These are phyloP conservation scores for Myiagra hebetior DNA, from an alignment of 2,113 vertebrate species.

Conservation along the genomic window DNA sequence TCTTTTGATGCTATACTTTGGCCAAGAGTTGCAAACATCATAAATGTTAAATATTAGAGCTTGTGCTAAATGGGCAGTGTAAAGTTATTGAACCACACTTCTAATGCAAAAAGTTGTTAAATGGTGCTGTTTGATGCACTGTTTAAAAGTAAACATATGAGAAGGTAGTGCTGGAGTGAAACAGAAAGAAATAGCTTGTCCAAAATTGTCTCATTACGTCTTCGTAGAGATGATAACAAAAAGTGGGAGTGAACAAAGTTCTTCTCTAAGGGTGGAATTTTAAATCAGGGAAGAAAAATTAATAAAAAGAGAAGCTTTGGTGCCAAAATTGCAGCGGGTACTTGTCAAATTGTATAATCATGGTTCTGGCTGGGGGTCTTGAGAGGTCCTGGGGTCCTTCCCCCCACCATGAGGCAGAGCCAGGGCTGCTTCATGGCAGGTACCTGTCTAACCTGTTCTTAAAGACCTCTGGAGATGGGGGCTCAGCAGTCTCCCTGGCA, in stretches of 20 bases:
- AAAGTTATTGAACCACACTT: background rate
- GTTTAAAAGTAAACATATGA: background rate
- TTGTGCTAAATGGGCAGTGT: background rate
- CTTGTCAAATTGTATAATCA: background rate
- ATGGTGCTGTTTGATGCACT: background rate
- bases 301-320: background rate
- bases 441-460: background rate
- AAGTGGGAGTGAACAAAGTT: background rate
- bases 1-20: slow-evolving; percentile 33
- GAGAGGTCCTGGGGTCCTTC: background rate
- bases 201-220: background rate
- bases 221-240: background rate
- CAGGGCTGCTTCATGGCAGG: background rate
- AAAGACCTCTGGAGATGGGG: rapidly evolving
- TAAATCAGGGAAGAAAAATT: background rate
- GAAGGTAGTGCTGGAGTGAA: background rate
- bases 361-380: background rate
- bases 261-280: background rate
- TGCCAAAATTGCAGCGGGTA: background rate
- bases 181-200: background rate
- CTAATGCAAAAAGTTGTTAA: background rate
- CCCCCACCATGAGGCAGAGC: rapidly evolving
- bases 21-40: slow-evolving; percentile 4
- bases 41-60: background rate
- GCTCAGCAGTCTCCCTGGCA: background rate